These are phyloP conservation scores for Rhingia campestris DNA, from an alignment of 2,888 invertebrate genomes.

Conservation along the genomic window DNA sequence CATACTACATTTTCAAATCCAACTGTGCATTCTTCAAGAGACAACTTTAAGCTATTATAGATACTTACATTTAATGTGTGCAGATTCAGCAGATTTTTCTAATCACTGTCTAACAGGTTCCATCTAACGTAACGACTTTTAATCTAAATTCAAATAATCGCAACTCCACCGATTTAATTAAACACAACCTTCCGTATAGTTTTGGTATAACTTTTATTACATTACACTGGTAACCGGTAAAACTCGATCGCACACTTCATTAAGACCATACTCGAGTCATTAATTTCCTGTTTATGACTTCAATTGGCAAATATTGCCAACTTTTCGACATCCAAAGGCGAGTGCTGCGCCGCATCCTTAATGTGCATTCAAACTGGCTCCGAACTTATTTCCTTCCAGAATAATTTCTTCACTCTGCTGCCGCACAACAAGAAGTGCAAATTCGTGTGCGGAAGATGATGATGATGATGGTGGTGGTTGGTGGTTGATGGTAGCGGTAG, in stretches of 20 bases:
- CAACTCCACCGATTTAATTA: background rate
- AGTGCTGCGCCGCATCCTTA: slow-evolving; percentile 56
- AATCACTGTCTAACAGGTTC: no score
- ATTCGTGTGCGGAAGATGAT: slow-evolving; percentile 6
- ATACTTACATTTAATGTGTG: no score
- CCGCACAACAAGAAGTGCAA: slow-evolving; percentile 25
- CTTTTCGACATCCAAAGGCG: slow-evolving; percentile 36
- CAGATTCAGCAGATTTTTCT: no score
- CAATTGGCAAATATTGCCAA: slow-evolving; percentile 70
- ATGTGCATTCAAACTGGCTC: slow-evolving; percentile 53
- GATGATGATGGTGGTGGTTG: background rate
- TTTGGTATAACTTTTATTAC: background rate
- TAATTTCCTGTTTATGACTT: slow-evolving; percentile 73
- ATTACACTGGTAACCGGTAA: background rate
- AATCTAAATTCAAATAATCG: no score
- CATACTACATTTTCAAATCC: no score
- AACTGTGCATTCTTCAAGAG: no score
- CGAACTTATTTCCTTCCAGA: slow-evolving; percentile 46
- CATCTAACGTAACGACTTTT: no score
- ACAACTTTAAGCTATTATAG: no score
- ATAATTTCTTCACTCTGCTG: slow-evolving; percentile 16
- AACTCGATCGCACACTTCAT: slow-evolving; percentile 66
- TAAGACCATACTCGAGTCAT: slow-evolving; percentile 66
- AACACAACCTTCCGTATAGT: background rate
- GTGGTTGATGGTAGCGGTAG: slow-evolving; percentile 12